These are phyloP conservation scores for Thermophis baileyi DNA, from an alignment of 2,113 vertebrate species.

Conservation along the genomic window DNA sequence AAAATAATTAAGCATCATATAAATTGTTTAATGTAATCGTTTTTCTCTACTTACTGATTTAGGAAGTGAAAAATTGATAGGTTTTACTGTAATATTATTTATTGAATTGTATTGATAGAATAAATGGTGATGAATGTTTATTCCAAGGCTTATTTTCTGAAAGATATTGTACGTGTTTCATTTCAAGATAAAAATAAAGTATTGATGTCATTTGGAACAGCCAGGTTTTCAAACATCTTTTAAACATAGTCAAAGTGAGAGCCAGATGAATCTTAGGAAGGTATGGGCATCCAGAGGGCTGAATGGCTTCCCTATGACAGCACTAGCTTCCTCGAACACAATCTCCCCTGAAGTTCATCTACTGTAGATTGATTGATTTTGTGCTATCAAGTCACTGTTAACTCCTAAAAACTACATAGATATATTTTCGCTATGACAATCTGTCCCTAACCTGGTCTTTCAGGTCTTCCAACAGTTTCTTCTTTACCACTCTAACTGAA, in stretches of 20 bases:
- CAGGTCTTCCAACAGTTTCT: not conserved
- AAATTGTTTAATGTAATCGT: not conserved
- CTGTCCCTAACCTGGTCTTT: not conserved
- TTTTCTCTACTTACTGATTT: conserved; percentile 7
- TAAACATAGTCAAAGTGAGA: not conserved
- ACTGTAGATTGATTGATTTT: not conserved
- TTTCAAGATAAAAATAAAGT: not conserved
- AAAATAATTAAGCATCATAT: conserved; percentile 4
- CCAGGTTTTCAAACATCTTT: not conserved
- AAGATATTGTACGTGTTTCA: not conserved
- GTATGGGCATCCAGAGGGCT: not conserved
- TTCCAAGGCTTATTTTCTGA: not conserved
- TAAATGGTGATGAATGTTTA: not conserved
- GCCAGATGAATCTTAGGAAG: not conserved
- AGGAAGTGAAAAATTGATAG: not conserved
- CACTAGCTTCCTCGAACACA: not conserved
- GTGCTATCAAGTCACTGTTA: not conserved
- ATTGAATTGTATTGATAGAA: conserved; percentile 2
- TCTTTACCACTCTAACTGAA: not conserved
- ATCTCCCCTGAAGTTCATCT: not conserved
- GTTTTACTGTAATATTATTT: conserved; percentile 8
- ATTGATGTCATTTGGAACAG: not conserved
- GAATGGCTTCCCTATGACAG: not conserved
- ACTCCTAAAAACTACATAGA: not conserved
- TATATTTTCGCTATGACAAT: not conserved